phyloP scores from a whole-genome alignment of 2,888 invertebrate genomes.

The Stenichneumon culpator region DNA sequence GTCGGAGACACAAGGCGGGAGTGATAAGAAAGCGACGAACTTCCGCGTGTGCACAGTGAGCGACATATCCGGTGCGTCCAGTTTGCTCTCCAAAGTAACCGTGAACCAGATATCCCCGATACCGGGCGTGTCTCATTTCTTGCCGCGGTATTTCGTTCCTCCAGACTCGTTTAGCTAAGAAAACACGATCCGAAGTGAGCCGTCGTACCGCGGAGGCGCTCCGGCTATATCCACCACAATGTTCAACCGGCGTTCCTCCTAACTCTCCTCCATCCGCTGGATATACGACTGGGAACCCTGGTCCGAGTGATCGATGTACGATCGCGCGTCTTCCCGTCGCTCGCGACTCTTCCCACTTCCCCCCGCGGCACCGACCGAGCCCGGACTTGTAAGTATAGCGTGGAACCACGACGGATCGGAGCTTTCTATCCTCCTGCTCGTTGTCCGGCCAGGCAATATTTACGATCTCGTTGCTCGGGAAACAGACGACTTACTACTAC shows the following conservation, averaged over 20 bases:
- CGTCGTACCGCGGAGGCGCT: constrained; percentile 18
- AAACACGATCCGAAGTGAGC: constrained; percentile 54
- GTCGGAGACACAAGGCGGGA: neutral
- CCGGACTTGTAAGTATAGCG: constrained; percentile 23
- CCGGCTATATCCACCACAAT: constrained; percentile 49
- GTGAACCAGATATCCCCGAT: constrained; percentile 51
- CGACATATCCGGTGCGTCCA: constrained; percentile 54
- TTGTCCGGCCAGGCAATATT: constrained; percentile 63
- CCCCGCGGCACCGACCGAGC: neutral
- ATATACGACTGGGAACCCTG: constrained; percentile 47
- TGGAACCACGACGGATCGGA: constrained; percentile 32
- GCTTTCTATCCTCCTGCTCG: constrained; percentile 58
- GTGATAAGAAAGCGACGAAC: constrained; percentile 34
- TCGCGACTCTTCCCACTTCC: constrained; percentile 41
- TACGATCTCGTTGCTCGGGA: constrained; percentile 66
- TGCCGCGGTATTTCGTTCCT: constrained; percentile 17
- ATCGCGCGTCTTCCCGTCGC: constrained; percentile 65
- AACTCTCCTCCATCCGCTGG: constrained; percentile 33
- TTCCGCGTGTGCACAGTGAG: constrained; percentile 40
- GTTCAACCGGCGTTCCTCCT: constrained; percentile 60
- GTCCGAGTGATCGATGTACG: constrained; percentile 67
- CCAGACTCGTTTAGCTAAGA: constrained; percentile 33
- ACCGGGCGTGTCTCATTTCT: constrained; percentile 20
- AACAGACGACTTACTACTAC: constrained; percentile 58
- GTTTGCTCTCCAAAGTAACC: constrained; percentile 47